These are phyloP conservation scores for Drosophila serrata DNA, from an alignment of 1,140 invertebrate species.

Conservation along the genomic window DNA sequence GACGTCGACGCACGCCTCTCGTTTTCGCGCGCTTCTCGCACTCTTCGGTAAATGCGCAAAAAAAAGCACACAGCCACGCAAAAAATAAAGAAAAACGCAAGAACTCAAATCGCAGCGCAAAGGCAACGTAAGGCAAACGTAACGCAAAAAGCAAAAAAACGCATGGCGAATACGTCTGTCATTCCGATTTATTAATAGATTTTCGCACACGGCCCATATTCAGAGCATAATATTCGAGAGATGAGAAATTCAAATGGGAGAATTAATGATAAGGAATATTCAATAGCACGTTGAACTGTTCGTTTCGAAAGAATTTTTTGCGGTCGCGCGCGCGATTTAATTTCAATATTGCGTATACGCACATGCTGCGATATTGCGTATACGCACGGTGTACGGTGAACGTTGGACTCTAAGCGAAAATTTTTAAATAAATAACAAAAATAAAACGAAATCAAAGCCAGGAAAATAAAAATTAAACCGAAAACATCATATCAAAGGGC, in stretches of 20 bases:
- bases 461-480: constrained; percentile 8
- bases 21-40: constrained; percentile 72
- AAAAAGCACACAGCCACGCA: constrained; percentile 28
- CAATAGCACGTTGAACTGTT: constrained; percentile 20
- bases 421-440: background rate
- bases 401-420: background rate
- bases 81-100: constrained; percentile 16
- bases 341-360: constrained; percentile 24
- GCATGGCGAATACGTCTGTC: constrained; percentile 26
- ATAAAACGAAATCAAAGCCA: constrained; percentile 16
- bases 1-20: constrained; percentile 72
- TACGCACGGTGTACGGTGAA: constrained; percentile 28
- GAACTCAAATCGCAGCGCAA: constrained; percentile 23
- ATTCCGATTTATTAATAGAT: constrained; percentile 46
- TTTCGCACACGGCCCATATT: constrained; percentile 37
- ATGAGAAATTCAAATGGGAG: background rate
- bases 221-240: constrained; percentile 22
- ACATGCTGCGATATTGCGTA: constrained; percentile 36
- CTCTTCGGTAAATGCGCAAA: constrained; percentile 51
- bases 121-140: constrained; percentile 2
- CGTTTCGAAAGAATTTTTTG: constrained; percentile 37
- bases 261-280: constrained; percentile 27
- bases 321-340: constrained; percentile 34
- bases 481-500: constrained; percentile 27
- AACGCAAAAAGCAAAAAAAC: constrained; percentile 18